Evolutionary conservation across 1,140 invertebrate species (phyloP).

Genomic region (Holotrichia oblita): DNA sequence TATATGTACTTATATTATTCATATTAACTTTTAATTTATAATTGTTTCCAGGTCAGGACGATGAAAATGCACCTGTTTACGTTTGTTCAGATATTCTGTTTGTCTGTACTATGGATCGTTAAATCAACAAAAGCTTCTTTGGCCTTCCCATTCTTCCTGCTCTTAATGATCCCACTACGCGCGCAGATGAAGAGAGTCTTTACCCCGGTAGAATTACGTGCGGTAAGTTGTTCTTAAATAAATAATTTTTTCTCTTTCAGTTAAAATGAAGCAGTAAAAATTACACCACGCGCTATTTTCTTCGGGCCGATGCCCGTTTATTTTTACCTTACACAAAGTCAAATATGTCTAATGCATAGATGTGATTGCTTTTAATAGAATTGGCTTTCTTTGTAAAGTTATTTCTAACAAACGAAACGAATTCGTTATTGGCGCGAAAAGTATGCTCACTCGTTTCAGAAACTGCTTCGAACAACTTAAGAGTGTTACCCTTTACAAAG

Average conservation of each 20-base stretch:
- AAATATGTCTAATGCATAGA: not conserved
- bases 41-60: conserved; percentile 78
- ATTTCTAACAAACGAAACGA: not conserved
- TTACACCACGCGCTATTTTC: not conserved
- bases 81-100: conserved; percentile 80
- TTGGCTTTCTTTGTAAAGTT: not conserved
- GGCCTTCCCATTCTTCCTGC: conserved; percentile 91
- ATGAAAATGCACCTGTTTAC: conserved; percentile 94
- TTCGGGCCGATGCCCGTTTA: not conserved
- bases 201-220: conserved; percentile 80
- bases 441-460: not conserved
- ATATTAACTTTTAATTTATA: not conserved
- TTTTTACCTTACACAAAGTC: not conserved
- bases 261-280: not conserved
- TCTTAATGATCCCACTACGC: conserved; percentile 89
- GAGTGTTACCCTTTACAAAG: too few relatives aligned
- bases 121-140: conserved; percentile 89
- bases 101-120: conserved; percentile 83
- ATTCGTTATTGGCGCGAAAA: not conserved
- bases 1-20: too few relatives aligned
- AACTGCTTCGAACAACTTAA: too few relatives aligned
- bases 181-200: conserved; percentile 79
- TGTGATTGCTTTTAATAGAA: not conserved
- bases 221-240: conserved; percentile 67
- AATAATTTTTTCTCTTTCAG: conserved; percentile 1